Base-by-base conservation (phyloP, 2,113 vertebrate genomes). In the Corydoras maculifer region DNA sequence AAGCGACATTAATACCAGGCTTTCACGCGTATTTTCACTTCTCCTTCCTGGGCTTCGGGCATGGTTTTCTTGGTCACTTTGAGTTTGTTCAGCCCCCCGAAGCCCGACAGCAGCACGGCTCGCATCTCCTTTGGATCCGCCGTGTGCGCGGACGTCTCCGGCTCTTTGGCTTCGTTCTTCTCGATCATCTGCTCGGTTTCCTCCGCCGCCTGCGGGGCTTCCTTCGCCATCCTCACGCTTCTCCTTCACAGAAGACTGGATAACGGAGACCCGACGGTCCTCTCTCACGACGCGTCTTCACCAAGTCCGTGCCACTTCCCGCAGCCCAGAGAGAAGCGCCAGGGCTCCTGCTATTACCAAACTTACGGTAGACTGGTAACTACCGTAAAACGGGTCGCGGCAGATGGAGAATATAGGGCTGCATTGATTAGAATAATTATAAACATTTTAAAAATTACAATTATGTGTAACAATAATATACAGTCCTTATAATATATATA, bases 11-110 rank as follows among this genome's bases (percentile, higher is more conserved):
- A 81, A 90, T 86, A 98, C 96, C 96, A 97, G 80, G 96, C 92
- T 94, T 98, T 98, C 82, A 97, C 93, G 78, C 94, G 93, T 82
- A 98, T 95, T 88, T 96, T 97, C 79, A 97, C 89, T 85, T 98
- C 94, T n/a, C 94, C 91, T 54, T 92, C 91, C 84, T 90, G 93
- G 0, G 94, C 93, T 85, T 98, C 95, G 9, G 96, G 95, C 93
- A 98, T 96, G 73, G 90, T 79, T 87, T 88, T 95, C 86, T 89
- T 89, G 85, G 86, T 85, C 18, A 97, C 93, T 81, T 93, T 85
- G 85, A 98, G 93, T 92, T 98, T 98, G 91, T 92, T 97, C 35
- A 98, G 90, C 64, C 95, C 96, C 30, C 95, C 96, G 76, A 98
- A 98, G 59, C 90, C 93, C 9, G 91, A 81, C 78, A 98, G 86